phyloP scores from a whole-genome alignment of 2,888 invertebrate genomes.

The Leptinotarsa juncta region DNA sequence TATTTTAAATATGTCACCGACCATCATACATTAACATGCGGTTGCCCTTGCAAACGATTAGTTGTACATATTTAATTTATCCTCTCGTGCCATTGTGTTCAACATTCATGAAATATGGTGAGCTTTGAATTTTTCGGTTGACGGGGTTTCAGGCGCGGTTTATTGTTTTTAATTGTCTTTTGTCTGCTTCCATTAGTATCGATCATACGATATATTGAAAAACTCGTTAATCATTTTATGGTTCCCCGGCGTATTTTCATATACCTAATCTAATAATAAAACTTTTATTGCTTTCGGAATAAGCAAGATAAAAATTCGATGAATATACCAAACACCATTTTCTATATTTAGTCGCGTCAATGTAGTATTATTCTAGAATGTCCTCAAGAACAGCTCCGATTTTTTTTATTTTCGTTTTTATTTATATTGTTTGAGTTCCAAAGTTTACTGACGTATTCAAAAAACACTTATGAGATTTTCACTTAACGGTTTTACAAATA shows the following conservation, averaged over 20 bases:
- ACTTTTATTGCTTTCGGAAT: neutral
- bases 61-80: neutral
- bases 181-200: conserved; percentile 3
- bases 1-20: neutral
- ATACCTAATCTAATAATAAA: conserved; percentile 15
- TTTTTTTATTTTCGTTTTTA: no score
- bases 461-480: no score
- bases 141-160: neutral
- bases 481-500: no score
- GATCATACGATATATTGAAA: neutral
- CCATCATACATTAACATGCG: neutral
- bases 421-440: no score
- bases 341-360: neutral
- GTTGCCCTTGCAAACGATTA: neutral
- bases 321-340: neutral
- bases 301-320: conserved; percentile 8
- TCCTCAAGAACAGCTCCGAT: no score
- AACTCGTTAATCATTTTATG: conserved; percentile 10
- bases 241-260: neutral
- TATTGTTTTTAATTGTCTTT: conserved; percentile 6
- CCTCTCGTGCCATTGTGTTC: neutral
- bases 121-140: neutral
- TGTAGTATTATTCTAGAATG: no score
- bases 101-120: neutral
- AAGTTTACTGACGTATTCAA: no score